Evolutionary conservation across 2,797 vertebrate genomes (phyloP), one percentile per base, ranked within the genome.

Genomic region (Siniperca undulata): DNA sequence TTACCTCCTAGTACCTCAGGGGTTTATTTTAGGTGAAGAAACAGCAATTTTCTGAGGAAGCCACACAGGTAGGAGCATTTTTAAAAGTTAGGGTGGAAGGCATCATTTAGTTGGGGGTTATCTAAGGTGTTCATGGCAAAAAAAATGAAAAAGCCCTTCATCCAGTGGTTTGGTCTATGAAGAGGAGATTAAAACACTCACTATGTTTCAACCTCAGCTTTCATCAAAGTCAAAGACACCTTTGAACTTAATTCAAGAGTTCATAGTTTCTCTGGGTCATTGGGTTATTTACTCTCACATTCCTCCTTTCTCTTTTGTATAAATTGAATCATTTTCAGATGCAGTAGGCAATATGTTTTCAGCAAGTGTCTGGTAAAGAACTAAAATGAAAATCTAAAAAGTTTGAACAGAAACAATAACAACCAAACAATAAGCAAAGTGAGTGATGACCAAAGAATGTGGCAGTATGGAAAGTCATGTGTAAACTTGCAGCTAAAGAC

Each of bases 61-160:
- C 44, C n/a, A 24, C n/a, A 50, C 70, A 71, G 86, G 77, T 88
- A 84, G 68, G 79, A 48, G 1, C 5, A 13, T 67, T 77, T 40
- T 40, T 3, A 67, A 67, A 67, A 38, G 17, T 46, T 46, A 14
- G 0, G 8, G 24, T 40, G 12, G 20, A 20, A 2, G 5, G 2
- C 2, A 5, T 53, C 4, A 27, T 58, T 72, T 38, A 48, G 17
- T 52, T 38, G 3, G 1, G 5, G 2, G 22, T 48, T 48, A 20
- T 34, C 11, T 12, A 46, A 58, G 16, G 16, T 46, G 4, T 64
- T 46, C 4, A 22, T 17, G 50, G 19, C 24, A 16, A 27, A 44
- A 27, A 27, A 13, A 36, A 46, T 13, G 22, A 59, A 36, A 66
- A 75, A 20, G 16, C 34, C 9, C 38, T 34, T 3, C 22, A 50